A percentile compares a stretch with the other conserved stretches of the same genome.
Conservation (phyloP, 2,113 vertebrate species). For the Nibea albiflora region DNA sequence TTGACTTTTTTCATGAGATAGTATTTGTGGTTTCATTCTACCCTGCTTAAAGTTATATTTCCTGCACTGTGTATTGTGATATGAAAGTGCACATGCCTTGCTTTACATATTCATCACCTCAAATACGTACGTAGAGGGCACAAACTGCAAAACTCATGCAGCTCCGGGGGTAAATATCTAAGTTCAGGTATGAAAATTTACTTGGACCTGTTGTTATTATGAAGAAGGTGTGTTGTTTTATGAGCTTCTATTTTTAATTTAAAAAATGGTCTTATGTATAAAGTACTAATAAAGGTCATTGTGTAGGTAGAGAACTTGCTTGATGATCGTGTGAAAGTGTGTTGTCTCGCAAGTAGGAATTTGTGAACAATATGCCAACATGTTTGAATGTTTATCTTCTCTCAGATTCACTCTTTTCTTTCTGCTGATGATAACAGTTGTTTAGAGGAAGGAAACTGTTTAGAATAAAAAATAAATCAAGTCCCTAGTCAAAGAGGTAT, state of each 20-base stretch:
- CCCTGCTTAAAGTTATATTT: conserved; percentile 1
- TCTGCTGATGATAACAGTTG: conserved; percentile 20
- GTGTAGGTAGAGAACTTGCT: background rate
- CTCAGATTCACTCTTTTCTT: conserved; percentile 2
- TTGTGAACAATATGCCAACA: background rate
- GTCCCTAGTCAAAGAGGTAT: conserved; percentile 5
- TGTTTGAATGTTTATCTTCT: conserved; percentile 9
- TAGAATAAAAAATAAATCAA: conserved; percentile 16
- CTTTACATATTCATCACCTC: conserved; percentile 25
- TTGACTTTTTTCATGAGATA: background rate
- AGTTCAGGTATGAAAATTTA: background rate
- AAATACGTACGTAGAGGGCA: conserved; percentile 1
- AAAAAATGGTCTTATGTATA: background rate
- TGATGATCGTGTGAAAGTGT: conserved; percentile 2
- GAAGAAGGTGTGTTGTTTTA: background rate
- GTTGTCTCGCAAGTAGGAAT: background rate
- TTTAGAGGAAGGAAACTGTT: conserved; percentile 27
- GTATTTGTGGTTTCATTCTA: conserved; percentile 3
- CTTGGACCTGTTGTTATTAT: background rate
- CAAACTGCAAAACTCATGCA: background rate
- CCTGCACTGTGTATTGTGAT: background rate
- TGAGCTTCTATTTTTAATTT: background rate
- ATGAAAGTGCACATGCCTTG: background rate
- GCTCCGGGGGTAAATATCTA: background rate
- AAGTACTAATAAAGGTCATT: background rate